Evolutionary conservation across 2,888 invertebrate genomes (phyloP).

Genomic region (Ptilodon capucinus): DNA sequence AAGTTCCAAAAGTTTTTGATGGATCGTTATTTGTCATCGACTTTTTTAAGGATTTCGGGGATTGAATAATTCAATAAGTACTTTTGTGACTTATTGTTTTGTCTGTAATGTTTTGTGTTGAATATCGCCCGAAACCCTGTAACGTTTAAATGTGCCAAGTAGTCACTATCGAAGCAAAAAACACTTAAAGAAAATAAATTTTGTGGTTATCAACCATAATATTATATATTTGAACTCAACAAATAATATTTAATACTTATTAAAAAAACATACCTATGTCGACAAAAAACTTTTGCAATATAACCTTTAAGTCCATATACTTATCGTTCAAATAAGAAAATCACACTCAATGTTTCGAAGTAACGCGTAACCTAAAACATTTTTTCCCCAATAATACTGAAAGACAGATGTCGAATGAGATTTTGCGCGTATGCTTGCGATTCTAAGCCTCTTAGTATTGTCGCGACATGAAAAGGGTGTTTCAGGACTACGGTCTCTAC

Average conservation of each 20-base stretch:
- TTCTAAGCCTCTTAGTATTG: background rate
- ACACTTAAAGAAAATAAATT: no score
- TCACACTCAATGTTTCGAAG: background rate
- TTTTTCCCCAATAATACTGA: slow-evolving; percentile 19
- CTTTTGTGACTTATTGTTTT: no score
- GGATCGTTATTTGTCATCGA: background rate
- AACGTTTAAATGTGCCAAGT: no score
- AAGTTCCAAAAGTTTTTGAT: background rate
- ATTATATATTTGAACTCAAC: no score
- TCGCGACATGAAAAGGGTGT: background rate
- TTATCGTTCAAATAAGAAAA: background rate
- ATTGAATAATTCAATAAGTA: background rate
- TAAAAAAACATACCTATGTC: no score
- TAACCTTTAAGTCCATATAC: background rate
- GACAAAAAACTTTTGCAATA: no score
- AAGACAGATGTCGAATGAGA: slow-evolving; percentile 11
- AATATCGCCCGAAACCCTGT: no score
- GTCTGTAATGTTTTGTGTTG: no score
- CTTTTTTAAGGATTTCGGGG: background rate
- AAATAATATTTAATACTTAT: no score
- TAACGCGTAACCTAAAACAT: background rate
- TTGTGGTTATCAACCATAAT: no score
- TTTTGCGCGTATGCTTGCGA: slow-evolving; percentile 2
- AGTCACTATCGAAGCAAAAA: no score
- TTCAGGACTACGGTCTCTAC: background rate